Base-by-base conservation (phyloP, 2,113 vertebrate species). In the Nestor notabilis region DNA sequence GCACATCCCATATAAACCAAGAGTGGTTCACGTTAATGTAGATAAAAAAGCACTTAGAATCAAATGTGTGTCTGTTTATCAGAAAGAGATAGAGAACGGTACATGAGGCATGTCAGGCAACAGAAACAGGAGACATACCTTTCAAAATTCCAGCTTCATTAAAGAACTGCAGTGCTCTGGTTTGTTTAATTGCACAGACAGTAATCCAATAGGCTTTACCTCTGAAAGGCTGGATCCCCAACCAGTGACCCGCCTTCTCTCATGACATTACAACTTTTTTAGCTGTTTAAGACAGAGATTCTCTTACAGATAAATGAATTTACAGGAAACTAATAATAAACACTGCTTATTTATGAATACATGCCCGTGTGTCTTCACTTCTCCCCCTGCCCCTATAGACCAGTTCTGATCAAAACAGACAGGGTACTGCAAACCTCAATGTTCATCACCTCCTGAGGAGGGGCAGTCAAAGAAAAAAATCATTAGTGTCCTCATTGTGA, bases 401-500 rank as follows among this genome's bases (percentile, higher is more conserved):
- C 12, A 31, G 43, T 41, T 80, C 52, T 83, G 24, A 53, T 47
- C 31, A 49, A 83, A 83, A 89, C 6, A 9, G 11, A 19, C 9
- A 66, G 24, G 6, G 7, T 11, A 63, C 7, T 3, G 8, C 44
- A 75, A 65, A 58, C 28, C 16, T 91, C 44, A 37, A 10, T 37
- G 19, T 65, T 74, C 3, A 2, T 65, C 4, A 29, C 12, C 28
- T 41, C 28, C 17, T 0, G 0, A 52, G 33, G 9, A 80, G 15
- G 10, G 17, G 10, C 41, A 76, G 29, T 5, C 35, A 39, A 83
- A 63, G 11, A 37, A 53, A 70, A n/a, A 18, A 27, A 29, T 7
- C 11, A 28, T 71, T 31, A 28, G 63, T 21, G 24, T 47, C 17
- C 27, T 58, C 58, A 58, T 2, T 47, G 20, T 56, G 43, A 68